Conservation (phyloP, 2,888 invertebrate species). For the Euzetes globulus region DNA sequence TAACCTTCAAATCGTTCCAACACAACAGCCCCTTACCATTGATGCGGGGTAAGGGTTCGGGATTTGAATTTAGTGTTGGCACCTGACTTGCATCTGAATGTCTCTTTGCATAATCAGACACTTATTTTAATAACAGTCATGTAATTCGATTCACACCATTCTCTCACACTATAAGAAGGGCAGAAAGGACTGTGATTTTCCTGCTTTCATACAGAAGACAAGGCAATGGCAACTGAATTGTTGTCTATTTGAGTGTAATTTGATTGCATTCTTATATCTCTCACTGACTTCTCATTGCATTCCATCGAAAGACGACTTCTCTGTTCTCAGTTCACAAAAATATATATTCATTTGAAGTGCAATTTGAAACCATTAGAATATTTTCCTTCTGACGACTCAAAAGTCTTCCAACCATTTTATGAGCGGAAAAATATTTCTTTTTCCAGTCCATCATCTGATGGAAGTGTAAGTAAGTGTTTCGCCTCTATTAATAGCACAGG, state of each 20-base stretch:
- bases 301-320: neutral
- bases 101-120: slow-evolving; percentile 15
- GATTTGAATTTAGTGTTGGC: neutral
- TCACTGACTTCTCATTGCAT: neutral
- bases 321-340: neutral
- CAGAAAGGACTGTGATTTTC: neutral
- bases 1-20: slow-evolving; percentile 24
- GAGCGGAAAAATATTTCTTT: slow-evolving; percentile 3
- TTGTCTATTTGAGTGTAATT: neutral
- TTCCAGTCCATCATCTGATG: slow-evolving; percentile 12
- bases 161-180: neutral
- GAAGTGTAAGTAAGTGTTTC: neutral
- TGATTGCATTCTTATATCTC: neutral
- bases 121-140: slow-evolving; percentile 23
- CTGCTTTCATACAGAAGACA: neutral
- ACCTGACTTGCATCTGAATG: slow-evolving; percentile 13
- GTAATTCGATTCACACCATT: slow-evolving; percentile 10
- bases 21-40: neutral
- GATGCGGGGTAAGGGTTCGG: neutral
- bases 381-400: neutral
- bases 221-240: neutral
- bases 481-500: slow-evolving; percentile 15
- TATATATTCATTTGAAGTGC: neutral
- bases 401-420: slow-evolving; percentile 20
- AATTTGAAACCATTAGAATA: slow-evolving; percentile 25